Evolutionary conservation across 2,888 invertebrate genomes (phyloP).

Genomic region (Lochmaea crataegi): DNA sequence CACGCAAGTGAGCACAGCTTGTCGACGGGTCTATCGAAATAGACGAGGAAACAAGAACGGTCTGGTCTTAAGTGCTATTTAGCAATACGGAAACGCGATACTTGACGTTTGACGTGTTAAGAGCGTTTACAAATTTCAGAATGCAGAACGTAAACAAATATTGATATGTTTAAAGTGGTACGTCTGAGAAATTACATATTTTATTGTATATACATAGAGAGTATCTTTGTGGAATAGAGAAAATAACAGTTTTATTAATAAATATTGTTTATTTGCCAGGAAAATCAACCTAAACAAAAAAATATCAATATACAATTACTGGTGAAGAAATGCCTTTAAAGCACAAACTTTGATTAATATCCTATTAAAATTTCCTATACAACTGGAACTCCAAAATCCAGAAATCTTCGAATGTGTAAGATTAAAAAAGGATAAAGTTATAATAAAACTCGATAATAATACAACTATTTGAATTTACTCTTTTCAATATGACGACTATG

Average conservation of each 20-base stretch:
- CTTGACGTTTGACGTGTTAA: constrained; percentile 17
- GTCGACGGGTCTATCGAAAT: not conserved
- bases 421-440: no score
- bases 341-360: no score
- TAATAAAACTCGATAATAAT: no score
- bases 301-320: no score
- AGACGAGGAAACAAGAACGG: constrained; percentile 17
- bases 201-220: not conserved
- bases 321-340: no score
- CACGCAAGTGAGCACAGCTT: not conserved
- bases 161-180: not conserved
- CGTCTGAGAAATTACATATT: not conserved
- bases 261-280: no score
- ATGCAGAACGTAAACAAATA: constrained; percentile 27
- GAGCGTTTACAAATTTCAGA: constrained; percentile 14
- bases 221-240: not conserved
- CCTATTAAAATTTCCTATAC: no score
- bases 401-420: no score
- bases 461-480: no score
- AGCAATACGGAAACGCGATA: constrained; percentile 30
- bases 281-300: no score
- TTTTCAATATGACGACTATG: no score
- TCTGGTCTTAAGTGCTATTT: constrained; percentile 27
- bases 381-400: no score
- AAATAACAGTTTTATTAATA: not conserved